These are phyloP conservation scores for Lasiurus borealis DNA, from an alignment of 2,113 vertebrate species.

Conservation along the genomic window DNA sequence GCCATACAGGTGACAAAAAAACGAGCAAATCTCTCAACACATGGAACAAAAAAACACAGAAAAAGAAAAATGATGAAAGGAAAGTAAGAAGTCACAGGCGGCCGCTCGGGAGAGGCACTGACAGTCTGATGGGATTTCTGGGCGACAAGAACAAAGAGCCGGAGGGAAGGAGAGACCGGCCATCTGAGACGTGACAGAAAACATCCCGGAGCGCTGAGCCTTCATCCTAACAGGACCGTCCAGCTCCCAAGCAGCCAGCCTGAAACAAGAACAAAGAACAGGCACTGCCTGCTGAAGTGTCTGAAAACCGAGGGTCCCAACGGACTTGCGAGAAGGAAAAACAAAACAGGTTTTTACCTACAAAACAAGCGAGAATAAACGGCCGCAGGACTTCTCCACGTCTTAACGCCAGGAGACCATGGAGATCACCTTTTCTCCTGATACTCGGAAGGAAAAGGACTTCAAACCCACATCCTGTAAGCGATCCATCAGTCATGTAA, in stretches of 20 bases:
- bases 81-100: not conserved
- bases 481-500: not conserved
- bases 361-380: not conserved
- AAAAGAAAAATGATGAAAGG: not conserved
- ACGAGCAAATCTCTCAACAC: not conserved
- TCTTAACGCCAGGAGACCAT: not conserved
- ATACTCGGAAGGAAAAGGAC: not conserved
- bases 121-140: not conserved
- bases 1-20: not conserved
- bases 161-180: not conserved
- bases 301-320: not conserved
- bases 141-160: not conserved
- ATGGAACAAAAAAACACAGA: not conserved
- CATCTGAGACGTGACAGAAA: not conserved
- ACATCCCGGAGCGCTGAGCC: accelerated
- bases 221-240: not conserved
- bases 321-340: not conserved
- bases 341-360: not conserved
- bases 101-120: accelerated
- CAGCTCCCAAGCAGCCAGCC: not conserved
- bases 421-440: not conserved
- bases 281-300: not conserved
- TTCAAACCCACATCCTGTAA: not conserved
- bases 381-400: not conserved
- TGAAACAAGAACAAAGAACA: not conserved